These are phyloP conservation scores for Formicarius rufipectus DNA, from an alignment of 2,113 vertebrate genomes.

Conservation along the genomic window DNA sequence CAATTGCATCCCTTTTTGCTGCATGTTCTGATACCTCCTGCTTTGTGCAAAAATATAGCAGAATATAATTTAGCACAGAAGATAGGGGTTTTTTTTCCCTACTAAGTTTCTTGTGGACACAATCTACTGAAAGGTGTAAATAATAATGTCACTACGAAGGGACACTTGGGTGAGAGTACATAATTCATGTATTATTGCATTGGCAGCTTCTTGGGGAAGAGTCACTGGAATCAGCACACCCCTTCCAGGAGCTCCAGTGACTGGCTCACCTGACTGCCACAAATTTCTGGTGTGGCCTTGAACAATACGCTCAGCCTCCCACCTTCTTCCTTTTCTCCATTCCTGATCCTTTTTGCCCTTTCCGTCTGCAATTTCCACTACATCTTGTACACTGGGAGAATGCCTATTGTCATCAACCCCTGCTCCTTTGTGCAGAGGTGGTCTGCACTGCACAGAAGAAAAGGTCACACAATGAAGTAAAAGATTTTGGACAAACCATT, in stretches of 20 bases:
- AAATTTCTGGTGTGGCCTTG: neutral
- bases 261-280: neutral
- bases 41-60: neutral
- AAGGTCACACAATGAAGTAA: neutral
- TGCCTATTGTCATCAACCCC: no score
- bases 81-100: neutral
- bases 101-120: neutral
- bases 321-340: neutral
- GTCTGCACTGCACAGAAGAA: neutral
- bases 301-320: neutral
- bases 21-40: neutral
- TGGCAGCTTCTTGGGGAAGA: neutral
- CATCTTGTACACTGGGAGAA: neutral
- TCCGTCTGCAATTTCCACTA: neutral
- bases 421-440: neutral
- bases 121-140: neutral
- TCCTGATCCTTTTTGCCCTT: neutral
- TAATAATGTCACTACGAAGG: neutral
- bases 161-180: neutral
- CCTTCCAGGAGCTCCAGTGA: accelerated
- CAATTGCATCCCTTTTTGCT: neutral
- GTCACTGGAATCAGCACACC: neutral
- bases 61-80: neutral
- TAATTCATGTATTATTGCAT: neutral
- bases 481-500: neutral